Conservation (phyloP, 2,113 vertebrate species). For the Daubentonia madagascariensis region DNA sequence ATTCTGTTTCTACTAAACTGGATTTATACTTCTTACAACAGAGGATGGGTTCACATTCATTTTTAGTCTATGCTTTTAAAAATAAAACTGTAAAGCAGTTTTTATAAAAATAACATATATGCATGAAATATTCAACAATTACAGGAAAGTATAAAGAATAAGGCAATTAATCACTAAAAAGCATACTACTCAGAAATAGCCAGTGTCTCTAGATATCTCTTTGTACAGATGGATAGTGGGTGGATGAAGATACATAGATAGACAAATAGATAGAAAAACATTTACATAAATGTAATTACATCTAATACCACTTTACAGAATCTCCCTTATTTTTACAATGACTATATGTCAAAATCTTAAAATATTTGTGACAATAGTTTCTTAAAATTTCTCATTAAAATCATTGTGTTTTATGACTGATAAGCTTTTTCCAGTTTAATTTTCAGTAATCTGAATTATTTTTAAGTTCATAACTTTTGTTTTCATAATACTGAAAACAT, state of each 20-base stretch:
- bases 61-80: constrained; percentile 41
- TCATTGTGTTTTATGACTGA: neutral
- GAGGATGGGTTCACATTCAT: neutral
- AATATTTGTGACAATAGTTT: neutral
- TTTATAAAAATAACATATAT: constrained; percentile 15
- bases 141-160: constrained; percentile 38
- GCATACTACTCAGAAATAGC: neutral
- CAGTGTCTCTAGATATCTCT: neutral
- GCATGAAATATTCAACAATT: constrained; percentile 45
- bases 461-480: neutral
- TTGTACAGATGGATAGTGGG: neutral
- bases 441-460: neutral
- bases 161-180: constrained; percentile 1
- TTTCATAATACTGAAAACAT: neutral
- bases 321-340: neutral
- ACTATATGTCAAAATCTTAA: neutral
- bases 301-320: neutral
- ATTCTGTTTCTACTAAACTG: constrained; percentile 27
- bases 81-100: neutral
- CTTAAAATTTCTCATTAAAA: neutral
- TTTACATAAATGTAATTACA: neutral
- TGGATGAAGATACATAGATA: neutral
- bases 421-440: neutral
- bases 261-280: neutral
- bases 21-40: constrained; percentile 27